Percentiles rank a stretch among this genome's conserved stretches.
These are phyloP conservation scores for Nebria ingens DNA, from an alignment of 1,140 invertebrate genomes.

Conservation along the genomic window DNA sequence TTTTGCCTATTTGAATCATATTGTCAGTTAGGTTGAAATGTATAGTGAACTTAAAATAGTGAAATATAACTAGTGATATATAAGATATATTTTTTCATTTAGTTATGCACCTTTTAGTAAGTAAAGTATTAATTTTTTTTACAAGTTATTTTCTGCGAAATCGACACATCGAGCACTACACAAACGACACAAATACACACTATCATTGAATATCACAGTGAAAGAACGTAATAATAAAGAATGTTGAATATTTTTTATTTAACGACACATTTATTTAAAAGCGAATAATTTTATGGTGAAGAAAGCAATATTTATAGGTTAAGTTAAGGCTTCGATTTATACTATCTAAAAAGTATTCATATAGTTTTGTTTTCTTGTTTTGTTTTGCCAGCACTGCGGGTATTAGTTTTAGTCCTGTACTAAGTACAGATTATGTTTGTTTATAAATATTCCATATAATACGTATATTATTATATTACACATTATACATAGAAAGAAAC, in stretches of 20 bases:
- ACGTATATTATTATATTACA: conserved; percentile 14
- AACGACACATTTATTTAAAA: conserved; percentile 11
- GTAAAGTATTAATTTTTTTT: too few relatives aligned
- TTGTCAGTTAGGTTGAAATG: too few relatives aligned
- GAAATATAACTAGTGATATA: too few relatives aligned
- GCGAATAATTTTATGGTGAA: background rate
- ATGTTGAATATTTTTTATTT: conserved; percentile 11
- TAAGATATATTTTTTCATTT: too few relatives aligned
- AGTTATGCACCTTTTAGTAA: too few relatives aligned
- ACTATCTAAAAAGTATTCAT: background rate
- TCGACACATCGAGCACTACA: conserved; percentile 23
- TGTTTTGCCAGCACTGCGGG: background rate
- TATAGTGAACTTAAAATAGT: too few relatives aligned
- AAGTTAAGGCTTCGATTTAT: background rate
- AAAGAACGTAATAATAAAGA: conserved; percentile 19
- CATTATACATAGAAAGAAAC: background rate
- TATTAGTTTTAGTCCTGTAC: background rate
- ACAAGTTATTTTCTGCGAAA: background rate
- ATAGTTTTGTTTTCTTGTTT: background rate
- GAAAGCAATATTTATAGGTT: background rate
- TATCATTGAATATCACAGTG: conserved; percentile 29
- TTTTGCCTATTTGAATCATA: too few relatives aligned
- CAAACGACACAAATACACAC: conserved; percentile 23
- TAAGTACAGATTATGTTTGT: too few relatives aligned
- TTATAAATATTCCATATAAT: too few relatives aligned